Evolutionary conservation across 2,888 invertebrate genomes (phyloP).

Genomic region (Cheiracanthium punctorium): DNA sequence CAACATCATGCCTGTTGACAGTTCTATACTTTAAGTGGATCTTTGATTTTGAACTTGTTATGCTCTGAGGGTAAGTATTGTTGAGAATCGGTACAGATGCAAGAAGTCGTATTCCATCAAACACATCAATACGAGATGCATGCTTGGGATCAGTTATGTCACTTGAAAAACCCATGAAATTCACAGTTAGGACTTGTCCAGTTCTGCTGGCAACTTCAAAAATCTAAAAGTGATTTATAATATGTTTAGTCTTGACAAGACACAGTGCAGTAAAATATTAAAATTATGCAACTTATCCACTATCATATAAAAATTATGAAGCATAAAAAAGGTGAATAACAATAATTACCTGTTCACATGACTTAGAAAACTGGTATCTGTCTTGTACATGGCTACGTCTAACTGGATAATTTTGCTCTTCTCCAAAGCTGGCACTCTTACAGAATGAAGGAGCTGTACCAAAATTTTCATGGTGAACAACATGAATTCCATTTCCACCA

Average conservation of each 20-base stretch:
- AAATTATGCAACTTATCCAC: too few relatives aligned
- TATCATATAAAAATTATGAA: too few relatives aligned
- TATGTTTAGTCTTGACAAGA: too few relatives aligned
- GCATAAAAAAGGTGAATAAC: too few relatives aligned
- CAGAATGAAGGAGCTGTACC: conserved; percentile 82
- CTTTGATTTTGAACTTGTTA: conserved; percentile 87
- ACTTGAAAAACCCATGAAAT: conserved; percentile 87
- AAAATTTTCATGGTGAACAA: conserved; percentile 85
- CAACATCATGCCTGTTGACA: conserved; percentile 83
- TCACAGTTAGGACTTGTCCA: conserved; percentile 82
- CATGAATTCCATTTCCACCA: conserved; percentile 92
- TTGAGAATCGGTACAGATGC: conserved; percentile 86
- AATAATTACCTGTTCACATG: conserved; percentile 83
- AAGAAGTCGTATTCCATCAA: conserved; percentile 81
- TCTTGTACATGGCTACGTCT: conserved; percentile 88
- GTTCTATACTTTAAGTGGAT: conserved; percentile 88
- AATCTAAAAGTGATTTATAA: conserved; percentile 71
- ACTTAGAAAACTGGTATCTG: conserved; percentile 83
- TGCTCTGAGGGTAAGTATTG: conserved; percentile 90
- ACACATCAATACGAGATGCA: conserved; percentile 70
- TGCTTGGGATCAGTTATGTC: conserved; percentile 65
- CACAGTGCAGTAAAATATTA: too few relatives aligned
- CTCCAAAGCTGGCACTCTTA: conserved; percentile 84
- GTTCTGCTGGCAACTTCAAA: conserved; percentile 71
- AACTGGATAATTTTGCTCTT: conserved; percentile 91